Conservation (phyloP, 2,888 invertebrate species). For the Ectemnius continuus region DNA sequence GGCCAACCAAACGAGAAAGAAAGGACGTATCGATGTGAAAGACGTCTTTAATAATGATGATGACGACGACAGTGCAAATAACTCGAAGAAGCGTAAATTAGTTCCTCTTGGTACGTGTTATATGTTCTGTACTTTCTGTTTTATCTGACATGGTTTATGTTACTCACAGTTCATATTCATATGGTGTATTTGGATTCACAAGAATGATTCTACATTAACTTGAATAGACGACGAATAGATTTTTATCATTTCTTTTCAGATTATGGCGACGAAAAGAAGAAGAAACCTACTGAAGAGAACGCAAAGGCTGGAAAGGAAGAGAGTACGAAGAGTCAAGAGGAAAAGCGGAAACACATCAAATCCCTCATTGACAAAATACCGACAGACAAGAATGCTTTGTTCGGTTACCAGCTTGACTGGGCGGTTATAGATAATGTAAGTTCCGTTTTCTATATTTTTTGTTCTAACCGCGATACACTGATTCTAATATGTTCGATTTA, state of each 20-base stretch:
- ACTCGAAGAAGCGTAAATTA: constrained; percentile 86
- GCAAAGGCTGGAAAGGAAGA: constrained; percentile 81
- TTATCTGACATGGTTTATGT: no score
- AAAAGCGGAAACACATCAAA: constrained; percentile 97
- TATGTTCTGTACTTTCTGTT: no score
- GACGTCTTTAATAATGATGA: constrained; percentile 94
- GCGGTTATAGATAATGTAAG: constrained; percentile 86
- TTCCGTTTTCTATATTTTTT: constrained; percentile 25
- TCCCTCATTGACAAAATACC: constrained; percentile 99
- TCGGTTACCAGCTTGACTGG: constrained; percentile 96
- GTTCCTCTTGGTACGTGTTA: constrained; percentile 83
- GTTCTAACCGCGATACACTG: not conserved
- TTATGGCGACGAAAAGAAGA: constrained; percentile 82
- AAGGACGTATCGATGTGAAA: constrained; percentile 84
- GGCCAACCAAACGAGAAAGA: constrained; percentile 81
- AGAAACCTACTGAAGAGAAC: constrained; percentile 77
- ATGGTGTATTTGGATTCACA: not conserved
- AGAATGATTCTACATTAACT: no score
- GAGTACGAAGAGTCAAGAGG: constrained; percentile 88
- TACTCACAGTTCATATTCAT: not conserved
- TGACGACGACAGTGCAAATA: constrained; percentile 81
- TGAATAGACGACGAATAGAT: no score
- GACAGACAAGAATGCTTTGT: constrained; percentile 97
- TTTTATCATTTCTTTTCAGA: constrained; percentile 74
- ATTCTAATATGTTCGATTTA: not conserved